These are phyloP conservation scores for Zosterops hypoxanthus DNA, from an alignment of 2,113 vertebrate species.

Conservation along the genomic window DNA sequence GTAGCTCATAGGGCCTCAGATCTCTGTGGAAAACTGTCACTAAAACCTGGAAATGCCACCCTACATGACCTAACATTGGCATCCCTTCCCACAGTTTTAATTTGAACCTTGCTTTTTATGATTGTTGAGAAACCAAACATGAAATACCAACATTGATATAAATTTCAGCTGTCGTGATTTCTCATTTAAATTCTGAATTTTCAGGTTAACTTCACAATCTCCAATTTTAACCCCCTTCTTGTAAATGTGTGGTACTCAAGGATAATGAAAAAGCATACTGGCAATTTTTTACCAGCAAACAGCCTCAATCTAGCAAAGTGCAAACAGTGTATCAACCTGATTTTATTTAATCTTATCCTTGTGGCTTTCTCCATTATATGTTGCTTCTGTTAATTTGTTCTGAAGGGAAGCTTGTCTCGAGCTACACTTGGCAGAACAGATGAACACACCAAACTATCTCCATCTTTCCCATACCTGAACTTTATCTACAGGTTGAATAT, in stretches of 20 bases:
- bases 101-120: not conserved
- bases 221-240: not conserved
- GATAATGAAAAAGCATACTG: not conserved
- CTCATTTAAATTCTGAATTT: not conserved
- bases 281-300: not conserved
- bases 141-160: not conserved
- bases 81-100: not conserved
- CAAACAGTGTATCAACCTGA: not conserved
- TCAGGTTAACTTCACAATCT: not conserved
- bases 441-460: not conserved
- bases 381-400: not conserved
- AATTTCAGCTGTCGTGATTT: not conserved
- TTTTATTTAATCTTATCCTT: not conserved
- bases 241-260: accelerated
- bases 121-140: not conserved
- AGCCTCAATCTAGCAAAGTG: not conserved
- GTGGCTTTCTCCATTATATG: not conserved
- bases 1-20: not conserved
- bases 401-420: not conserved
- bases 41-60: not conserved
- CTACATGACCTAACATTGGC: not conserved
- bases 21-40: not conserved
- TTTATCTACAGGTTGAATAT: not conserved
- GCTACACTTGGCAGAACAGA: not conserved
- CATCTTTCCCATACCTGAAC: not conserved